Base-by-base conservation (phyloP, 2,797 vertebrate genomes). In the Astyanax mexicanus region DNA sequence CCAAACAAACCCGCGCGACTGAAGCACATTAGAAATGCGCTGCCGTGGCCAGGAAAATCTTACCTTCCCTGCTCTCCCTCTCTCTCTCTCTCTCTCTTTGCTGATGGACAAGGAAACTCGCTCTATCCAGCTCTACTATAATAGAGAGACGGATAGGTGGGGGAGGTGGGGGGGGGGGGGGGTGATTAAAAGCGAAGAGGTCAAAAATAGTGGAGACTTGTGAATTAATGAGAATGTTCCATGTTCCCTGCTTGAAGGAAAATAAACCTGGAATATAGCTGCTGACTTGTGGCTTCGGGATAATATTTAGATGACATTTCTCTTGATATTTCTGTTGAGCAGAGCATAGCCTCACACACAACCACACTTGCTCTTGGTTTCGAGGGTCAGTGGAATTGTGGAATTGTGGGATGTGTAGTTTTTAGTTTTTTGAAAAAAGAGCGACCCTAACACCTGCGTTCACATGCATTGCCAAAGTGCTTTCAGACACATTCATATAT, bases 31-130 rank as follows among this genome's bases (percentile, higher is more conserved):
- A 91, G 91, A 92, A 89, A 90, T 83, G 89, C 89, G 83, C 88
- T 88, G 87, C 81, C 57, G 64, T 70, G 77, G 93, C 93, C 94
- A 95, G 94, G 94, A 95, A 95, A 95, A 93, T 92, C 90, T 93
- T 92, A 92, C 92, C 91, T 94, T 92, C 88, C 89, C 86, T 85
- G 90, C 66, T 77, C 66, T 37, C 86, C 89, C 57, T 69, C 82
- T 89, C 83, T 58, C 80, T 90, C 66, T 77, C 66, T 37, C 86
- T 89, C 57, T 69, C 82, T 89, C 83, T 58, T 80, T 90, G 92
- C 92, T 93, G 92, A 94, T 91, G 91, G 89, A 76, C 87, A 91
- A 91, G 92, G 92, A 93, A 94, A 94, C 92, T 91, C 91, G 92
- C 89, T 88, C 74, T 80, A 72, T 75, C 64, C 78, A 72, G 91